Base-by-base conservation (phyloP, 1,140 invertebrate species). In the Pteromalus puparum region DNA sequence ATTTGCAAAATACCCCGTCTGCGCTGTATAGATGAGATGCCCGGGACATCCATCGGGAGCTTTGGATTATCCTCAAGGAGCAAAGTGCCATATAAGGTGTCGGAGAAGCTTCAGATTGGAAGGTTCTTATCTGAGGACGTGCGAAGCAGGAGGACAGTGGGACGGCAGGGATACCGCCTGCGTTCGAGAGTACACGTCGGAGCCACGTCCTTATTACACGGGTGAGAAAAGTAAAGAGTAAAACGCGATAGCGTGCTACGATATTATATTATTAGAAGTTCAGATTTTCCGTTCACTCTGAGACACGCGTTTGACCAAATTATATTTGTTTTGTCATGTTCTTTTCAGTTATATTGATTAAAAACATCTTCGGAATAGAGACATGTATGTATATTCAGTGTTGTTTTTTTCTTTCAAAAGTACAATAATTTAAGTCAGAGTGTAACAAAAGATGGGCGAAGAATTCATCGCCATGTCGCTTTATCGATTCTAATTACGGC, bases 31-130 rank as follows among this genome's bases (percentile, higher is more conserved):
- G 91, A 88, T 91, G 74, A 88, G 91, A 84, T 92, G 91, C 81
- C 91, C 91, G 1, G 91, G 91, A 30, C 88, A 90, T 84, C 84
- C 91, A 83, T 90, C 90, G 15, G 88, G 88, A 42, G 87, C 89
- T 30, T n/a, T 85, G 81, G 89, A 89, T 85, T 92, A 92, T 86
- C 90, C 91, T 21, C 76, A 87, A 67, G 94, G 94, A 67, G 94
- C 94, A 10, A 92, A 93, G 85, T 96, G 95, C 89, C 92, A 93
- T 75, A 90, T 95, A 53, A 92, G 92, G 89, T 95, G 95, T 88
- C 90, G 91, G 80, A 88, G 91, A 84, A 93, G 93, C 24, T 95
- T 92, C 86, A 91, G 90, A 80, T 87, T 95, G 6, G 89, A 93
- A 68, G 95, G 95, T 46, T 88, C 94, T 30, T 89, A 92, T 28